These are phyloP conservation scores for Xenentodon cancila DNA, from an alignment of 2,797 vertebrate species.

Conservation along the genomic window DNA sequence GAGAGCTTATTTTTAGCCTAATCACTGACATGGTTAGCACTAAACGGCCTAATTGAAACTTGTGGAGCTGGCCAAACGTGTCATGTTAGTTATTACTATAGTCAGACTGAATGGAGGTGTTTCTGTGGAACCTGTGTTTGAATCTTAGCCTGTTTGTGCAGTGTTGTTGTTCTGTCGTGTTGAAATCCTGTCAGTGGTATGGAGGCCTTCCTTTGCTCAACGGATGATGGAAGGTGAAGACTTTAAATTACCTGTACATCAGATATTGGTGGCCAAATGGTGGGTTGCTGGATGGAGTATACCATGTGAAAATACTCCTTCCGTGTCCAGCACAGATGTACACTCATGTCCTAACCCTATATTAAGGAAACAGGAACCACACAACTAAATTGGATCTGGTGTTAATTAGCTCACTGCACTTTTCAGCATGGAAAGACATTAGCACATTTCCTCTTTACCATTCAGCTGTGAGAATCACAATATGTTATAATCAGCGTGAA, in stretches of 20 bases:
- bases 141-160: not conserved
- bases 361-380: constrained; percentile 45
- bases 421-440: constrained; percentile 54
- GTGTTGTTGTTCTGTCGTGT: not conserved
- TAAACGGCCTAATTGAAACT: constrained; percentile 50
- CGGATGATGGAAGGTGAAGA: not conserved
- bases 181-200: not conserved
- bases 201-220: not conserved
- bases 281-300: not conserved
- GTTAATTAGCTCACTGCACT: constrained; percentile 64
- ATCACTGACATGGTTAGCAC: constrained; percentile 28
- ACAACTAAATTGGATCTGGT: constrained; percentile 55
- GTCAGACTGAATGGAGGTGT: constrained; percentile 14
- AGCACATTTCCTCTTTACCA: constrained; percentile 61
- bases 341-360: constrained; percentile 28
- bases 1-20: constrained; percentile 44
- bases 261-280: no score
- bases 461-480: constrained; percentile 59
- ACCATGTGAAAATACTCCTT: not conserved
- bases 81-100: constrained; percentile 52
- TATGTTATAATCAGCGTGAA: constrained; percentile 72
- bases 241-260: no score
- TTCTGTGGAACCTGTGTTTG: not conserved
- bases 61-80: constrained; percentile 72
- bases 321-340: constrained; percentile 20